Conservation (phyloP, 2,888 invertebrate species). For the Xestia xanthographa region DNA sequence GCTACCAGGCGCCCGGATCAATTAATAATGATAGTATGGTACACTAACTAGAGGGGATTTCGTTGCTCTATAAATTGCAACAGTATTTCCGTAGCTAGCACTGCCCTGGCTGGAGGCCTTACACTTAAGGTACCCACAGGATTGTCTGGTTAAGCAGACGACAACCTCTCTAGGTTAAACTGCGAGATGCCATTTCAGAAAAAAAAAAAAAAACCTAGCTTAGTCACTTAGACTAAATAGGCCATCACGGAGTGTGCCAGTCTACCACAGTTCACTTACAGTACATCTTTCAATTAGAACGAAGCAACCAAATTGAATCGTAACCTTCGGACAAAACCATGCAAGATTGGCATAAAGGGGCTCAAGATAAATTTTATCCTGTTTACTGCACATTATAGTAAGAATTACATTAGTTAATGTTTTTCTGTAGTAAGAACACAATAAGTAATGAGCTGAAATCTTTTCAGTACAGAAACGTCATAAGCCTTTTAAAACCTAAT, state of each 20-base stretch:
- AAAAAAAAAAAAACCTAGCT: too few relatives aligned
- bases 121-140: too few relatives aligned
- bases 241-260: not conserved
- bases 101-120: too few relatives aligned
- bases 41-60: too few relatives aligned
- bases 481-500: conserved; percentile 43
- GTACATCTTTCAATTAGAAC: not conserved
- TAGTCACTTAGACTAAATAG: too few relatives aligned
- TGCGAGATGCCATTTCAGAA: too few relatives aligned
- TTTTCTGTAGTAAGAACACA: conserved; percentile 60
- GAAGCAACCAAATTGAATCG: not conserved
- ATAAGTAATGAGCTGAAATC: conserved; percentile 51
- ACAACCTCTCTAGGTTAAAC: too few relatives aligned
- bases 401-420: conserved; percentile 46
- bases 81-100: too few relatives aligned
- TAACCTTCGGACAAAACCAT: not conserved
- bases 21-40: too few relatives aligned
- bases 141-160: too few relatives aligned
- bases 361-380: conserved; percentile 21
- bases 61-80: too few relatives aligned
- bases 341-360: conserved; percentile 17
- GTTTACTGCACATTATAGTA: conserved; percentile 29
- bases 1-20: too few relatives aligned
- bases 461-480: conserved; percentile 22
- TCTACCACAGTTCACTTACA: not conserved